Base-by-base conservation (phyloP, 92 coral and sea anemone genomes). In the Scolanthus callimorphus region DNA sequence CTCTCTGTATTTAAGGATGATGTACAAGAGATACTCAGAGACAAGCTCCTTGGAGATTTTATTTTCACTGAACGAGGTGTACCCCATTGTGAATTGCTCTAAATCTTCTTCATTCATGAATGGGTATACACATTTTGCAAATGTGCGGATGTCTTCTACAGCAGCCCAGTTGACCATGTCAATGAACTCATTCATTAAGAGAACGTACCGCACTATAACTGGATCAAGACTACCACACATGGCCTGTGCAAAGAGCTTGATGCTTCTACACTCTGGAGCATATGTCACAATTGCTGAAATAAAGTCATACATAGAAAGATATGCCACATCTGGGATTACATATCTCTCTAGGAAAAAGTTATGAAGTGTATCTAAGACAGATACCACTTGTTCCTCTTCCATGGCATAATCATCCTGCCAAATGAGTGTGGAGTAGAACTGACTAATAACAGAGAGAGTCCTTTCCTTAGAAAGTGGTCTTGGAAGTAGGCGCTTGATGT, bases 11-110 rank as follows among this genome's bases (percentile, higher is more conserved):
- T 94, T 94, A 59, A 94, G 87, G 49, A 89, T 84, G 56, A 94
- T 82, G 77, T 90, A 89, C 45, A 94, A 67, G 52, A 88, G 69
- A 53, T 89, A 94, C 76, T 89, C 94, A 6, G 96, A 77, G 39
- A 89, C 85, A 20, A 84, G 67, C 49, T 85, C 74, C 52, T 66
- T 82, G 34, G 92, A 85, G 56, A 94, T 84, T 66, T 89, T 94
- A 71, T 94, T 94, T 64, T 94, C 99, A 27, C 99, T 84, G 82
- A 89, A 89, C 23, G 99, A 84, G 2, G 97, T 90, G 67, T 89
- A 94, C 8, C 95, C 96, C 99, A 94, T 94, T 15, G 97, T 77
- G 60, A 94, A 89, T 72, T 94, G 99, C 50, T 94, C 99, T 45
- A 94, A 68, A 51, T 94, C 99, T 55, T 94, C 99, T 25, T 76